phyloP scores from a whole-genome alignment of 2,113 vertebrate species.

The Dascyllus trimaculatus region DNA sequence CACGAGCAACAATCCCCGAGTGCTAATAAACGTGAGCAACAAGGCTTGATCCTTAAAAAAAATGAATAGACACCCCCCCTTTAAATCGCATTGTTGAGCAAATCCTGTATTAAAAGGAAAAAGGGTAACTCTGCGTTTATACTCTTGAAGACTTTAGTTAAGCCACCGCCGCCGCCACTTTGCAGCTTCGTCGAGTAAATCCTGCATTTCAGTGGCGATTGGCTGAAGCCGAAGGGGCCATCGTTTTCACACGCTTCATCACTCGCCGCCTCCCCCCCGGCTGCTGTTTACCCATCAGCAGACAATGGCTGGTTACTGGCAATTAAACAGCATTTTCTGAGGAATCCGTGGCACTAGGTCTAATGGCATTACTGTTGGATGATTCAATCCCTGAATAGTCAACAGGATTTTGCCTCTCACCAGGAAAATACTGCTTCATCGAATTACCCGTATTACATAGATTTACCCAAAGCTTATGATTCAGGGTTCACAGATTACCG shows the following conservation, averaged over 20 bases:
- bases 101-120: constrained; percentile 92
- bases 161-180: constrained; percentile 94
- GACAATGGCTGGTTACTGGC: constrained; percentile 84
- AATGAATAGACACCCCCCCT: constrained; percentile 89
- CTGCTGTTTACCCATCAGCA: constrained; percentile 84
- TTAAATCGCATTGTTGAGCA: constrained; percentile 96
- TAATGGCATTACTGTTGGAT: constrained; percentile 85
- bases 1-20: constrained; percentile 70
- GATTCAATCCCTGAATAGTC: constrained; percentile 86
- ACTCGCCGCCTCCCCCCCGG: constrained; percentile 42
- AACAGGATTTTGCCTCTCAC: constrained; percentile 85
- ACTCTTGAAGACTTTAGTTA: constrained; percentile 93
- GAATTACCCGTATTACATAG: constrained; percentile 86
- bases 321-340: constrained; percentile 84
- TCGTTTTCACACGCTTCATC: constrained; percentile 80
- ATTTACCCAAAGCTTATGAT: constrained; percentile 85
- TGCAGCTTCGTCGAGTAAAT: constrained; percentile 76
- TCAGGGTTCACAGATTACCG: constrained; percentile 85
- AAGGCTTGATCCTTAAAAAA: constrained; percentile 92
- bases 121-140: constrained; percentile 97
- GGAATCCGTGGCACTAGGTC: constrained; percentile 82
- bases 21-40: constrained; percentile 96
- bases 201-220: constrained; percentile 73
- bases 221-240: constrained; percentile 74
- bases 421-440: constrained; percentile 85